Evolutionary conservation across 2,888 invertebrate genomes (phyloP).

Genomic region (Volucella zonaria): DNA sequence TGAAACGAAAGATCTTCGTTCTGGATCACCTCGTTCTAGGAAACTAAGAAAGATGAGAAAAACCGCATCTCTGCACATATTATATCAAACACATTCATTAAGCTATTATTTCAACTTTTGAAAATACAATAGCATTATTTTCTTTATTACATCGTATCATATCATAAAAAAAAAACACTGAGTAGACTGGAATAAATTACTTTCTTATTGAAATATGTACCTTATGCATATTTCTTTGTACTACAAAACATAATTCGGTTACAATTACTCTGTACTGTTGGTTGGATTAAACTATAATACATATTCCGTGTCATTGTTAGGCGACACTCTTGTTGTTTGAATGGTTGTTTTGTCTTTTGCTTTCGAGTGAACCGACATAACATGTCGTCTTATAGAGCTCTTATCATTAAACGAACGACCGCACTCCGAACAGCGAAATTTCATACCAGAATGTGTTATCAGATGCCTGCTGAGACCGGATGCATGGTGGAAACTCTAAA

Average conservation of each 20-base stretch:
- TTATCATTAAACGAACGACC: conserved; percentile 88
- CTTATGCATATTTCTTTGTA: conserved; percentile 58
- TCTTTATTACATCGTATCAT: too few relatives aligned
- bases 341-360: conserved; percentile 13
- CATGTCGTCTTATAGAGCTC: conserved; percentile 88
- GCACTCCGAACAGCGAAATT: conserved; percentile 86
- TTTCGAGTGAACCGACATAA: conserved; percentile 79
- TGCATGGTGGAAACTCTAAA: conserved; percentile 82
- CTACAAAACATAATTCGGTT: conserved; percentile 37
- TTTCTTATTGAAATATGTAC: conserved; percentile 38
- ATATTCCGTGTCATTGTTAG: conserved; percentile 13
- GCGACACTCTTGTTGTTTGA: not conserved
- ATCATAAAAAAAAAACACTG: too few relatives aligned
- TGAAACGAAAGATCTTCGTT: too few relatives aligned
- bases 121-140: too few relatives aligned
- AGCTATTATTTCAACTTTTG: too few relatives aligned
- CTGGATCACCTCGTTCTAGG: too few relatives aligned
- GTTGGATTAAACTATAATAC: not conserved
- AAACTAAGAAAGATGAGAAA: too few relatives aligned
- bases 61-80: too few relatives aligned
- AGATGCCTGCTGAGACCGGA: conserved; percentile 88
- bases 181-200: conserved; percentile 21
- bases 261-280: not conserved
- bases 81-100: too few relatives aligned
- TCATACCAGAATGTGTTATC: conserved; percentile 86